A percentile compares a stretch with the other conserved stretches of the same genome.
Conservation (phyloP, 2,797 vertebrate genomes). For the Typhlichthys subterraneus region DNA sequence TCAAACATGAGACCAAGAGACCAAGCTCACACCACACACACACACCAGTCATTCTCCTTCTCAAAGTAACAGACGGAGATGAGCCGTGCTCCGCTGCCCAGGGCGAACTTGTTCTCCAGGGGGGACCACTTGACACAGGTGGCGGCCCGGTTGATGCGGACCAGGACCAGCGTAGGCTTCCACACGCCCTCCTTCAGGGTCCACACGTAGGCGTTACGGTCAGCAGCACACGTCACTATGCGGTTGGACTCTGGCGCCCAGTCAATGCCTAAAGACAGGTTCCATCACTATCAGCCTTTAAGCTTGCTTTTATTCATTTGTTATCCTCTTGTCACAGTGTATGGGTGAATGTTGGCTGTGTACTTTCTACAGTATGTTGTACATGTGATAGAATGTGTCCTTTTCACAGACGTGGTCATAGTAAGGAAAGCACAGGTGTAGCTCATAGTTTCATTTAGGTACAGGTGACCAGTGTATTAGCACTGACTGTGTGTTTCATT, state of each 20-base stretch:
- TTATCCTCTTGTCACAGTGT: too few species aligned
- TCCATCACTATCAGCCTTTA: background rate
- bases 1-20: too few species aligned
- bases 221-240: slow-evolving; percentile 68
- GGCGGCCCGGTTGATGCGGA: slow-evolving; percentile 77
- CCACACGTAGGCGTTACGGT: slow-evolving; percentile 79
- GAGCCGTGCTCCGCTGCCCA: slow-evolving; percentile 82
- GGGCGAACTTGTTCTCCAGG: slow-evolving; percentile 80
- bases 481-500: too few species aligned
- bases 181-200: slow-evolving; percentile 64
- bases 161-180: slow-evolving; percentile 79
- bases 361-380: too few species aligned
- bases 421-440: too few species aligned
- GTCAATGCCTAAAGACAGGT: slow-evolving; percentile 63
- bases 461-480: too few species aligned
- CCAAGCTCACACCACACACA: background rate
- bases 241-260: slow-evolving; percentile 78
- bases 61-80: slow-evolving; percentile 88
- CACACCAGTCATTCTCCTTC: slow-evolving; percentile 83
- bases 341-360: too few species aligned
- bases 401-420: too few species aligned
- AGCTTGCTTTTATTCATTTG: too few species aligned
- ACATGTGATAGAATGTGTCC: too few species aligned
- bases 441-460: too few species aligned
- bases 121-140: slow-evolving; percentile 81